Evolutionary conservation across 2,888 invertebrate species (phyloP).

Genomic region (Aporophyla nigra): DNA sequence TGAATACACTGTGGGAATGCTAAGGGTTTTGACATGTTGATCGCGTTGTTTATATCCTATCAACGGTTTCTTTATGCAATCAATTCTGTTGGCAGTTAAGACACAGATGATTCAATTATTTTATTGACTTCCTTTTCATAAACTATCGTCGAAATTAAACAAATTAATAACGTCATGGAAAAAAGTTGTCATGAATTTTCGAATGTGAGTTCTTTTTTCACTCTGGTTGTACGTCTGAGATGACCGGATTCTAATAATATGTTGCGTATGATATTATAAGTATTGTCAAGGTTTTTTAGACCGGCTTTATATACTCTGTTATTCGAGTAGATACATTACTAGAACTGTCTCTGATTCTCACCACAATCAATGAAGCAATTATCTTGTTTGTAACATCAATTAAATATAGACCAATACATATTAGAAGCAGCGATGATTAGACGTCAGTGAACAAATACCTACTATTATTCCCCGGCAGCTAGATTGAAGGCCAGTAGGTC

Average conservation of each 20-base stretch:
- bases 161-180: background rate
- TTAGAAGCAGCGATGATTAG: background rate
- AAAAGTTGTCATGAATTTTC: background rate
- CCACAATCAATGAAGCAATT: background rate
- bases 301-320: background rate
- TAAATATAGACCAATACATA: background rate
- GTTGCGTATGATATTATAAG: too few relatives aligned
- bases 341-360: background rate
- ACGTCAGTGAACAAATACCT: background rate
- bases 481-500: background rate
- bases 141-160: background rate
- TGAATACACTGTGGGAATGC: slow-evolving; percentile 40
- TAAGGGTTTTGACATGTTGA: slow-evolving; percentile 49
- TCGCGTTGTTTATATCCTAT: slow-evolving; percentile 38
- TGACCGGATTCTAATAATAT: too few relatives aligned
- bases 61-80: slow-evolving; percentile 26
- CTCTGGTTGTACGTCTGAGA: background rate
- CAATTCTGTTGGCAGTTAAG: slow-evolving; percentile 2
- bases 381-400: background rate
- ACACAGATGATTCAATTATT: background rate
- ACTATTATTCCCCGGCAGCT: background rate
- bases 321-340: background rate
- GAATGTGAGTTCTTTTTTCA: background rate
- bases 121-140: too few relatives aligned
- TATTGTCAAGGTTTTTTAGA: background rate